phyloP scores from a whole-genome alignment of 2,888 invertebrate genomes.

The Melipona bicolor region DNA sequence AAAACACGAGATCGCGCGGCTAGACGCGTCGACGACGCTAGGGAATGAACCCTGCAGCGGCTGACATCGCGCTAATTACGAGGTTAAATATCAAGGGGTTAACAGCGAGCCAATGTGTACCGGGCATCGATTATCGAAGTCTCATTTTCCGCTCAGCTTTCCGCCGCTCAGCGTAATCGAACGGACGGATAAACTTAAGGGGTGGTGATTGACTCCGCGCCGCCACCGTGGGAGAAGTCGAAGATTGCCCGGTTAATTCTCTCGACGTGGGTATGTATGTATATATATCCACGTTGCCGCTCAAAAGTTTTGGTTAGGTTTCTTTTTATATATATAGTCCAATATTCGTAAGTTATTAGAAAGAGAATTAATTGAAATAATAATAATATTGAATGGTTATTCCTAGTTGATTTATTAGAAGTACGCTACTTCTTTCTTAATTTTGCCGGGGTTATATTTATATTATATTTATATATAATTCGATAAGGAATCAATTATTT shows the following conservation, averaged over 20 bases:
- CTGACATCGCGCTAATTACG: slow-evolving; percentile 78
- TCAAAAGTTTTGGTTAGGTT: background rate
- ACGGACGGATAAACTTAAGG: slow-evolving; percentile 55
- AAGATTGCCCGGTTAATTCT: background rate
- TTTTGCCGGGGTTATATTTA: no score
- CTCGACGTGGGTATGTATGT: background rate
- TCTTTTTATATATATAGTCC: no score
- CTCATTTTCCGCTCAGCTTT: slow-evolving; percentile 45
- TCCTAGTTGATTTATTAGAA: no score
- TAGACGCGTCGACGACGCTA: slow-evolving; percentile 30
- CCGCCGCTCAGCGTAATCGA: slow-evolving; percentile 42
- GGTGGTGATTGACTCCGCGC: slow-evolving; percentile 28
- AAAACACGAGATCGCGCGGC: slow-evolving; percentile 30
- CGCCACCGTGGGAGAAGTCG: background rate
- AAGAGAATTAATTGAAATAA: no score
- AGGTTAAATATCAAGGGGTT: slow-evolving; percentile 81
- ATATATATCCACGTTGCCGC: background rate
- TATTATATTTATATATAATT: no score
- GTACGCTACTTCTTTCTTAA: no score
- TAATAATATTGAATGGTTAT: no score
- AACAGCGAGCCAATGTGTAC: slow-evolving; percentile 65
- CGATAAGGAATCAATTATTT: no score
- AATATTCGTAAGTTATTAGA: no score
- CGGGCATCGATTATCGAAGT: slow-evolving; percentile 57
- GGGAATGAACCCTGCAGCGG: slow-evolving; percentile 55